These are phyloP conservation scores for Pseudomyrmex pallidus DNA, from an alignment of 1,140 invertebrate species.

Conservation along the genomic window DNA sequence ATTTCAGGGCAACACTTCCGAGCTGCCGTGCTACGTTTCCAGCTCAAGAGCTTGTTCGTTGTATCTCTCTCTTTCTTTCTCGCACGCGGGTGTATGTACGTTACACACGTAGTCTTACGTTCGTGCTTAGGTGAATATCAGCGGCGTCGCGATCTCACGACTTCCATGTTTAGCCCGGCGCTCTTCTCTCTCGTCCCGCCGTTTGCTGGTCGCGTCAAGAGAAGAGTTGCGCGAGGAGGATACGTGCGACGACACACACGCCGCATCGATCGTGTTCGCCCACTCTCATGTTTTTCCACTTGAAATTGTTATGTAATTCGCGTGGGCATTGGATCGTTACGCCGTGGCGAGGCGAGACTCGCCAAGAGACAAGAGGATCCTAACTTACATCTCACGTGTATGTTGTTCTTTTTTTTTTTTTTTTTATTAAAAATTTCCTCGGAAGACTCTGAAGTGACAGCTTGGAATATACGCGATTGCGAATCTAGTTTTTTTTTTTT, in stretches of 20 bases:
- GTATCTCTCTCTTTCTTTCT: conserved; percentile 4
- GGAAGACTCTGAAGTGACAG: too few species aligned
- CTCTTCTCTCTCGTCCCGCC: conserved; percentile 17
- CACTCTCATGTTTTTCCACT: conserved; percentile 41
- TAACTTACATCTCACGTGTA: background rate
- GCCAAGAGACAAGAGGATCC: background rate
- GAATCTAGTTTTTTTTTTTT: too few species aligned
- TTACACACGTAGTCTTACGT: conserved; percentile 24
- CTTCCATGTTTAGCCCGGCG: conserved; percentile 70
- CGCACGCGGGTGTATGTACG: background rate
- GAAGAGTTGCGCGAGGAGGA: conserved; percentile 21
- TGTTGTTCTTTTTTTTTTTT: too few species aligned
- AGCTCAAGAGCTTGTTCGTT: background rate
- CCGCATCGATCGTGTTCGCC: conserved; percentile 12
- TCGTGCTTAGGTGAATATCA: conserved; percentile 66
- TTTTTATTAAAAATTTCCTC: too few species aligned
- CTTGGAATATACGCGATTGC: too few species aligned
- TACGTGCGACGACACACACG: conserved; percentile 1
- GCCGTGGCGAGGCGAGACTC: background rate
- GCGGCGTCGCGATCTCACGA: conserved; percentile 69
- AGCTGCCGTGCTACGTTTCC: conserved; percentile 55
- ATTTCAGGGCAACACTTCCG: conserved; percentile 54
- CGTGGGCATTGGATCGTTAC: conserved; percentile 38
- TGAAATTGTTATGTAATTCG: conserved; percentile 49
- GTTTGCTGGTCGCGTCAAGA: conserved; percentile 11